These are phyloP conservation scores for Hybos culiciformis DNA, from an alignment of 2,888 invertebrate species.

Conservation along the genomic window DNA sequence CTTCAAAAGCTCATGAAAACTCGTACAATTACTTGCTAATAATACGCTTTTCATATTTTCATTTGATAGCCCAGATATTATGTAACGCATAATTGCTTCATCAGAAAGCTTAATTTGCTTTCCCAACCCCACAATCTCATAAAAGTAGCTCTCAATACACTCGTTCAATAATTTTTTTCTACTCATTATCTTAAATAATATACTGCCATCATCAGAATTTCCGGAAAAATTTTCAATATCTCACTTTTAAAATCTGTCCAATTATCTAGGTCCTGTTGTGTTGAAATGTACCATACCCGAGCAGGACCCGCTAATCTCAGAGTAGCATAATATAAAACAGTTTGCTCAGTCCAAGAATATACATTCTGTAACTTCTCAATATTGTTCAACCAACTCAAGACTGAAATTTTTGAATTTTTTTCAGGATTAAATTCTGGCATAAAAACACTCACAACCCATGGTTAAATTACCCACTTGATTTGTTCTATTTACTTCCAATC, in stretches of 20 bases:
- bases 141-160: not conserved
- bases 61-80: not conserved
- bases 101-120: not conserved
- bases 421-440: slow-evolving; percentile 1
- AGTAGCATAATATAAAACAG: slow-evolving; percentile 2
- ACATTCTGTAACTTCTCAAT: not conserved
- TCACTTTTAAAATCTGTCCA: not conserved
- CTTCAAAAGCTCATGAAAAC: not conserved
- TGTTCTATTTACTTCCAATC: too few species aligned
- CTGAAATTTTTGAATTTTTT: not conserved
- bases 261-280: not conserved
- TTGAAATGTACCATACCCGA: not conserved
- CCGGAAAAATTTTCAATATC: not conserved
- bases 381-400: not conserved
- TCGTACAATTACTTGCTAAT: not conserved
- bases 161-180: not conserved
- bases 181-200: not conserved
- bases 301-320: slow-evolving; percentile 1
- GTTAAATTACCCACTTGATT: too few species aligned
- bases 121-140: not conserved
- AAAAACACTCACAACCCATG: not conserved
- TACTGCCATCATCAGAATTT: not conserved
- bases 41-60: not conserved
- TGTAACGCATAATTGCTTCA: not conserved
- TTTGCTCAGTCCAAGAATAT: not conserved